These are phyloP conservation scores for Drosophila chauvacae DNA, from an alignment of 1,140 invertebrate species.

Conservation along the genomic window DNA sequence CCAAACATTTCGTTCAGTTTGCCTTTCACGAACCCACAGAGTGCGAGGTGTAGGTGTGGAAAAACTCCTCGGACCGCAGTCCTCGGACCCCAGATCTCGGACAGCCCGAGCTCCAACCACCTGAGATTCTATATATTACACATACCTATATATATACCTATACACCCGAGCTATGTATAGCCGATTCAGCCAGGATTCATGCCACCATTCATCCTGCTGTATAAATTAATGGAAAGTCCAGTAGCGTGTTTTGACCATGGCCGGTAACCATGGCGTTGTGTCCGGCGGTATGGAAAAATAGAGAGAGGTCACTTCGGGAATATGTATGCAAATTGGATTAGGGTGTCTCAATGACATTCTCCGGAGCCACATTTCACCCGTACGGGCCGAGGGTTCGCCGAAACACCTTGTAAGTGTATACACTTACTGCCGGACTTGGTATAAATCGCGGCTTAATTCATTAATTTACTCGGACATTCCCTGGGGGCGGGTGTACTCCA, in stretches of 20 bases:
- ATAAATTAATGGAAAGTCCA: slow-evolving; percentile 78
- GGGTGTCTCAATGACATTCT: slow-evolving; percentile 55
- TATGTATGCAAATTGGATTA: slow-evolving; percentile 64
- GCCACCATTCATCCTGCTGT: slow-evolving; percentile 59
- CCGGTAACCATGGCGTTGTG: slow-evolving; percentile 69
- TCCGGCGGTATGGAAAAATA: slow-evolving; percentile 40
- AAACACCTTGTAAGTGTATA: slow-evolving; percentile 36
- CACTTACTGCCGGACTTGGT: slow-evolving; percentile 17
- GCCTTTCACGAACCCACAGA: slow-evolving; percentile 30
- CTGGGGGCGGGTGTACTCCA: slow-evolving; percentile 42
- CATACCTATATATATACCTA: slow-evolving; percentile 1
- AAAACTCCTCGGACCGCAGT: slow-evolving; percentile 19
- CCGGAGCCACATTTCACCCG: slow-evolving; percentile 37
- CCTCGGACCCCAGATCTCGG: slow-evolving; percentile 15
- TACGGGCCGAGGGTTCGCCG: slow-evolving; percentile 10
- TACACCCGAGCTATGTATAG: slow-evolving; percentile 7
- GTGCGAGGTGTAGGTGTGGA: slow-evolving; percentile 32
- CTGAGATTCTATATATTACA: slow-evolving; percentile 19
- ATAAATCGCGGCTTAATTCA: slow-evolving; percentile 47
- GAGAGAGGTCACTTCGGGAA: slow-evolving; percentile 67
- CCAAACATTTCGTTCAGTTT: slow-evolving; percentile 63
- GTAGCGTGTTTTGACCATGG: slow-evolving; percentile 72
- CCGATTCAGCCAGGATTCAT: slow-evolving; percentile 32
- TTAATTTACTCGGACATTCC: slow-evolving; percentile 43
- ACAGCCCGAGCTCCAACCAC: slow-evolving; percentile 31